Conservation (phyloP, 2,797 vertebrate genomes). For the Trichosurus vulpecula region DNA sequence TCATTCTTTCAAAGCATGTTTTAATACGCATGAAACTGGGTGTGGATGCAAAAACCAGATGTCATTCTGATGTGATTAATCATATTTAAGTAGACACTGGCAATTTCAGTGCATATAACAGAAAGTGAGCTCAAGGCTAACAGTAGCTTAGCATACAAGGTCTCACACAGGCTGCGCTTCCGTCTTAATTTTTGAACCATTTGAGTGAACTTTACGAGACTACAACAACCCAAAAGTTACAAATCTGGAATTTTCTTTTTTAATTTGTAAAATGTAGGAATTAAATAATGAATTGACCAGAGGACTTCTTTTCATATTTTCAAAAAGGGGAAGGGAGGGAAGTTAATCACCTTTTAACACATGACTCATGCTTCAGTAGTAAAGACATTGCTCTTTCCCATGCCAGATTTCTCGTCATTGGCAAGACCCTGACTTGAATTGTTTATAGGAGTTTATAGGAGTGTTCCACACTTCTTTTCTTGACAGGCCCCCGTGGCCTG, state of each 20-base stretch:
- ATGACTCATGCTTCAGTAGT: neutral
- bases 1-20: conserved; percentile 80
- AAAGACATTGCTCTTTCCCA: conserved; percentile 2
- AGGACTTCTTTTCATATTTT: conserved; percentile 2
- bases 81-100: conserved; percentile 25
- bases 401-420: neutral
- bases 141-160: conserved; percentile 43
- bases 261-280: conserved; percentile 38
- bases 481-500: neutral
- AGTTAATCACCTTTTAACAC: conserved; percentile 8
- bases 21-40: conserved; percentile 80
- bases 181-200: conserved; percentile 44
- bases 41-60: conserved; percentile 69
- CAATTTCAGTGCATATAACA: conserved; percentile 23
- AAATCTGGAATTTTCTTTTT: conserved; percentile 35
- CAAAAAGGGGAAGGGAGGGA: neutral
- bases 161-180: conserved; percentile 22
- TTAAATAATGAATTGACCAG: conserved; percentile 28
- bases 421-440: conserved; percentile 5
- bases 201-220: conserved; percentile 57
- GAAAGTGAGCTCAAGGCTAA: conserved; percentile 61
- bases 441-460: no score
- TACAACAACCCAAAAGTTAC: conserved; percentile 27
- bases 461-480: neutral
- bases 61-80: conserved; percentile 68